Evolutionary conservation across 1,140 invertebrate species (phyloP).

Genomic region (Brachionus asplanchnoidis): DNA sequence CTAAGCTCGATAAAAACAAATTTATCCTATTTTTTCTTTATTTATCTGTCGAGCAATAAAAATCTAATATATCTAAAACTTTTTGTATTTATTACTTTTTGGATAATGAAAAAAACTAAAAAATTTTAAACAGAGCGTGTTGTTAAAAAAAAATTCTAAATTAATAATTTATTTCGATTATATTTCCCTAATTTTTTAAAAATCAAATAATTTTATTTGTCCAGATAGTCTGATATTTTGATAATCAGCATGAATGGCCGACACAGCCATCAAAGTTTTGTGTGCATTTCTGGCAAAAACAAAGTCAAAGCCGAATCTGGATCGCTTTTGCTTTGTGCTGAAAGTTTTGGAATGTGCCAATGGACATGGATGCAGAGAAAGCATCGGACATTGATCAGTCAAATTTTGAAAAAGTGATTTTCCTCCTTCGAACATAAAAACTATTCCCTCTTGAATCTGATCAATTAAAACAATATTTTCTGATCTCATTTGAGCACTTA

Average conservation of each 20-base stretch:
- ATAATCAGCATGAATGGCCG: background rate
- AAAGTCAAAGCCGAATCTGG: constrained; percentile 35
- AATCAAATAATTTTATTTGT: background rate
- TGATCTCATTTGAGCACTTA: constrained; percentile 46
- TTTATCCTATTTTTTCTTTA: no score
- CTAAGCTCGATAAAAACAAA: no score
- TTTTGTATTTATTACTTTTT: no score
- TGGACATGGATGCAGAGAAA: background rate
- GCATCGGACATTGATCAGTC: background rate
- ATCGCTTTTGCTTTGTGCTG: background rate
- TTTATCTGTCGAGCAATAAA: no score
- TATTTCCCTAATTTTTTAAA: no score
- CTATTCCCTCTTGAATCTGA: constrained; percentile 1
- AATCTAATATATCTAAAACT: no score
- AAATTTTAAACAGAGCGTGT: no score
- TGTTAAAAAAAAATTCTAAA: no score
- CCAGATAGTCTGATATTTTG: background rate
- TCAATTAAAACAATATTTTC: constrained; percentile 2
- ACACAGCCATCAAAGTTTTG: background rate
- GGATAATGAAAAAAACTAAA: no score
- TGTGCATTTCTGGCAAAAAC: background rate
- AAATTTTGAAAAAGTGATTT: background rate
- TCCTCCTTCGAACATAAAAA: constrained; percentile 26
- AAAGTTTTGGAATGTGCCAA: background rate
- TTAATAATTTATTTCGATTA: no score